Base-by-base conservation (phyloP, 1,140 invertebrate genomes). In the Nomia melanderi region DNA sequence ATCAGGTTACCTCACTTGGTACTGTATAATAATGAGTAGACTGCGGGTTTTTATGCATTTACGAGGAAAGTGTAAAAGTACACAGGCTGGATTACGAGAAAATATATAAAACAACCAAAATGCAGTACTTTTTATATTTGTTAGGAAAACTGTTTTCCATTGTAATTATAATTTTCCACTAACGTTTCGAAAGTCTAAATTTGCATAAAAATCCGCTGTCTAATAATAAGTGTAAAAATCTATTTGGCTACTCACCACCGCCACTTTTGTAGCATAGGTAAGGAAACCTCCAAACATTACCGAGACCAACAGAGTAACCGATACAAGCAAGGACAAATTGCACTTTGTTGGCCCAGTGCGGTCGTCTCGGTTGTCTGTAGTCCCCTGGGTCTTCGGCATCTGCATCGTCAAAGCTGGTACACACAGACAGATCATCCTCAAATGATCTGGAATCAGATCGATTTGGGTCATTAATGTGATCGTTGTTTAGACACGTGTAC, bases 261-360 rank as follows among this genome's bases (percentile, higher is more conserved):
- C 96, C 96, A 87, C 96, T 96, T 91, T 96, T 96, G 89, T 96
- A 97, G 89, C 96, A 96, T 65, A 97, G 93, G 88, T 97, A 97
- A 27, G 96, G 96, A 92, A 97, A 97, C 77, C 96, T 93, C 97
- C 97, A 98, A 67, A 98, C 96, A 88, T 98, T 98, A 56, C 97
- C 97, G 29, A 98, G 94, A 8, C 97, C 97, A 44, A 98, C 97
- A 23, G 97, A 97, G 90, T 98, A 98, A 14, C 97, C 97, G 50
- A 98, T 96, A 89, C 97, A 98, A 25, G 97, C 96, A 74, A 98
- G 93, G 23, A 98, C 95, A 88, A 98, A 98, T 92, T 98, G 97
- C 74, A 97, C 93, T 92, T 98, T 98, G 90, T 96, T 97, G 60
- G 95, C 94, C 97, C 97, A 98, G 85, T 96, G 95, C 41, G 96